Conservation (phyloP, 2,888 invertebrate species). For the Sminthurides aquaticus region DNA sequence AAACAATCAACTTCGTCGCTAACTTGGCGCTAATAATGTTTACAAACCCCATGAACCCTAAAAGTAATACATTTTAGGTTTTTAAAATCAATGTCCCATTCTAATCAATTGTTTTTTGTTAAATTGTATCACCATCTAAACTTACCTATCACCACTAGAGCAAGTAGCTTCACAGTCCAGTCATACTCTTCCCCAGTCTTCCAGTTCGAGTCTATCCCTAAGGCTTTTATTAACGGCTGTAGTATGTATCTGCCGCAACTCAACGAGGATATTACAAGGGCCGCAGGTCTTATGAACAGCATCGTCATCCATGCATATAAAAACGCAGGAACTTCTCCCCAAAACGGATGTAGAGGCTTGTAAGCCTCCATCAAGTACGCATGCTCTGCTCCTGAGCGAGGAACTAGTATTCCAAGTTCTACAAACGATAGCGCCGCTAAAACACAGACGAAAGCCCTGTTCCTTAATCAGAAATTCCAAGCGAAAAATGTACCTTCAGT, state of each 20-base stretch:
- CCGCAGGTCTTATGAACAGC: background rate
- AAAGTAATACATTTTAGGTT: no score
- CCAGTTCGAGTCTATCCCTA: background rate
- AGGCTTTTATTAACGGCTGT: background rate
- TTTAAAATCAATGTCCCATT: no score
- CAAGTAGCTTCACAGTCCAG: background rate
- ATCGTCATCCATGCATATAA: background rate
- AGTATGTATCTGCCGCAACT: background rate
- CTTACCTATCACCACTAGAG: no score
- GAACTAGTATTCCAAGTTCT: slow-evolving; percentile 8
- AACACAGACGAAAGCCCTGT: no score
- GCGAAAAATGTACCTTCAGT: no score
- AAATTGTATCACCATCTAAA: no score
- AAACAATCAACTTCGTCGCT: background rate
- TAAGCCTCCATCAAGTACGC: slow-evolving; percentile 7
- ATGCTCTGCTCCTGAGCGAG: slow-evolving; percentile 7
- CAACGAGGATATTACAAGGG: background rate
- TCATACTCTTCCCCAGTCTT: background rate
- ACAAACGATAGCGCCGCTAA: slow-evolving; percentile 3
- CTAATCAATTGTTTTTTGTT: no score
- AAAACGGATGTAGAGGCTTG: slow-evolving; percentile 13
- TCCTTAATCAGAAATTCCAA: no score
- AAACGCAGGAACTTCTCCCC: slow-evolving; percentile 8
- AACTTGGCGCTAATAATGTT: slow-evolving; percentile 10
- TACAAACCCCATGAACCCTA: no score